Evolutionary conservation across 2,888 invertebrate genomes (phyloP).

Genomic region (Pseudococcus longispinus): DNA sequence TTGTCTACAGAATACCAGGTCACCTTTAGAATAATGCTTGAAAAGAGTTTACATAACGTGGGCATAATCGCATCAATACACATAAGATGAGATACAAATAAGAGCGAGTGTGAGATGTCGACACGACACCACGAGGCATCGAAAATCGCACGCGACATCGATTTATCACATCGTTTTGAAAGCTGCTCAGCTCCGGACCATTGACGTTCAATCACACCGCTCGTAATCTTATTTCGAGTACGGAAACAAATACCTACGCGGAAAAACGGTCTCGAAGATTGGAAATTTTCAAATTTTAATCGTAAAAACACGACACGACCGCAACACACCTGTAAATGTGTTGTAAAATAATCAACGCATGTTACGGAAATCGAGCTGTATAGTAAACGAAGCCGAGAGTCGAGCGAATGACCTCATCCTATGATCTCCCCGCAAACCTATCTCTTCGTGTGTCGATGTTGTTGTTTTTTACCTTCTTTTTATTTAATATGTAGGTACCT

Average conservation of each 20-base stretch:
- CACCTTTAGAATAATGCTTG: not conserved
- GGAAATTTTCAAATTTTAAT: not conserved
- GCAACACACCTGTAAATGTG: not conserved
- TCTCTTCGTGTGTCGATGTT: not conserved
- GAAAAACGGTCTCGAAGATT: not conserved
- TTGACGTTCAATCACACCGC: not conserved
- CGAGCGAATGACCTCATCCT: slow-evolving; percentile 5
- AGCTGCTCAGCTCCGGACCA: not conserved
- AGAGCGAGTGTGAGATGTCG: not conserved
- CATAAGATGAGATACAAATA: no score
- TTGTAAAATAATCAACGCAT: not conserved
- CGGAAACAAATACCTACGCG: not conserved
- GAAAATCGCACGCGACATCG: not conserved
- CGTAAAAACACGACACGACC: not conserved
- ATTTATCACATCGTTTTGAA: not conserved
- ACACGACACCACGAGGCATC: not conserved
- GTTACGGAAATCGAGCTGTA: not conserved
- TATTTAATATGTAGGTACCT: not conserved
- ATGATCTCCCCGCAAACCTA: not conserved
- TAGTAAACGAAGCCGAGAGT: not conserved
- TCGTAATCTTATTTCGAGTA: not conserved
- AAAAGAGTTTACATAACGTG: not conserved
- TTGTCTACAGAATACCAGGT: not conserved
- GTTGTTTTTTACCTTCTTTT: not conserved
- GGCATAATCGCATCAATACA: not conserved